Conservation (phyloP, 2,888 invertebrate species). For the Rambutsinella grinnellia region DNA sequence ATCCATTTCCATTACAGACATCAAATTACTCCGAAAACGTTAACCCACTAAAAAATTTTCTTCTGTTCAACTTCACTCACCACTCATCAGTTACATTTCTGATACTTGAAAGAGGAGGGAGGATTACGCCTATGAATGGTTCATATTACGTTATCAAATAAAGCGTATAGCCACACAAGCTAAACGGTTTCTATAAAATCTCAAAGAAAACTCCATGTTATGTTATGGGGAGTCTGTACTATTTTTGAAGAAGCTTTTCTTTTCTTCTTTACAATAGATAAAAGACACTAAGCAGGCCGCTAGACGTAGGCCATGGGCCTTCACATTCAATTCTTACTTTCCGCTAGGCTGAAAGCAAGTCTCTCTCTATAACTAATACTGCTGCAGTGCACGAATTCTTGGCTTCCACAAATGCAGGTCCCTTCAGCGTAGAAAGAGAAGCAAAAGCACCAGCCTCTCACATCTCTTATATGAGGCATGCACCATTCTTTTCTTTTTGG, state of each 20-base stretch:
- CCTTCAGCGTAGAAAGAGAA: not conserved
- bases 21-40: too few species aligned
- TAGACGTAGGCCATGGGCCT: not conserved
- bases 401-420: not conserved
- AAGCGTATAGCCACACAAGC: not conserved
- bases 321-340: not conserved
- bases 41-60: not conserved
- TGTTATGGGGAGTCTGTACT: not conserved
- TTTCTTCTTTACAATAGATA: not conserved
- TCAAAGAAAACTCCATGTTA: too few species aligned
- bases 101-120: not conserved
- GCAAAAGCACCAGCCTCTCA: slow-evolving; percentile 12
- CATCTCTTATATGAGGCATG: not conserved
- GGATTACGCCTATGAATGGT: not conserved
- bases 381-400: not conserved
- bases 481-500: not conserved
- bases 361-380: not conserved
- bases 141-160: not conserved
- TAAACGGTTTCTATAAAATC: too few species aligned
- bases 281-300: not conserved
- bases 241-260: not conserved
- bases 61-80: not conserved
- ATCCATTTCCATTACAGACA: too few species aligned
- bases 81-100: not conserved
- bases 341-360: not conserved